Evolutionary conservation across 2,797 vertebrate species (phyloP).

Genomic region (Ptychadena robeensis): DNA sequence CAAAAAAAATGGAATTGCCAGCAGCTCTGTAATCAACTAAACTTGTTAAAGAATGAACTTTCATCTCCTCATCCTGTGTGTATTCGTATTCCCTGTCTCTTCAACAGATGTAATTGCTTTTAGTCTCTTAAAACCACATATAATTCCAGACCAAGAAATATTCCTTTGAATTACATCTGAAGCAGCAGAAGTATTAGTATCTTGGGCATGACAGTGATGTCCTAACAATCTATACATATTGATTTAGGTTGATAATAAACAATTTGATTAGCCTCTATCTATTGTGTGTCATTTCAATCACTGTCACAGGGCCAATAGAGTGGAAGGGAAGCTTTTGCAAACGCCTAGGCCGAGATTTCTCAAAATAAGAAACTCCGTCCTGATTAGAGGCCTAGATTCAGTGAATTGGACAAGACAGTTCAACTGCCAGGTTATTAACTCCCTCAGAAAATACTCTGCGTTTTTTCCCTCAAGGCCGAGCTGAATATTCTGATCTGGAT

Average conservation of each 20-base stretch:
- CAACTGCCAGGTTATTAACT: conserved; percentile 99
- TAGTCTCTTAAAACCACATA: conserved; percentile 70
- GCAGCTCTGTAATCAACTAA: conserved; percentile 20
- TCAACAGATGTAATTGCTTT: conserved; percentile 67
- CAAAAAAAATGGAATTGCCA: not conserved
- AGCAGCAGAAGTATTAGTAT: conserved; percentile 85
- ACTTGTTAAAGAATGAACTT: conserved; percentile 58
- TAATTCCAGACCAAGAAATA: conserved; percentile 71
- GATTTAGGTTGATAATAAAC: conserved; percentile 99
- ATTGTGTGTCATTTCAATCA: conserved; percentile 99
- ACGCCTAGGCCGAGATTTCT: conserved; percentile 79
- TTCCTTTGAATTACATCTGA: conserved; percentile 74
- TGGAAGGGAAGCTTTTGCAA: conserved; percentile 85
- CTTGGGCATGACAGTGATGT: conserved; percentile 91
- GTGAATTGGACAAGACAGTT: conserved; percentile 99
- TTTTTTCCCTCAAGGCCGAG: conserved; percentile 84
- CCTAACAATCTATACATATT: conserved; percentile 99
- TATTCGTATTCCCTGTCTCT: conserved; percentile 56
- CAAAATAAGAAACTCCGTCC: conserved; percentile 97
- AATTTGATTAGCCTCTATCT: conserved; percentile 99
- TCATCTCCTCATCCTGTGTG: conserved; percentile 34
- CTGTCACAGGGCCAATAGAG: conserved; percentile 90
- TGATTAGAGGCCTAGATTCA: conserved; percentile 98
- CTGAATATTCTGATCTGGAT: conserved; percentile 98
- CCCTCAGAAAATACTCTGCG: conserved; percentile 99